phyloP scores from a whole-genome alignment of 2,797 vertebrate species.

The Schizopygopsis malacanthus region DNA sequence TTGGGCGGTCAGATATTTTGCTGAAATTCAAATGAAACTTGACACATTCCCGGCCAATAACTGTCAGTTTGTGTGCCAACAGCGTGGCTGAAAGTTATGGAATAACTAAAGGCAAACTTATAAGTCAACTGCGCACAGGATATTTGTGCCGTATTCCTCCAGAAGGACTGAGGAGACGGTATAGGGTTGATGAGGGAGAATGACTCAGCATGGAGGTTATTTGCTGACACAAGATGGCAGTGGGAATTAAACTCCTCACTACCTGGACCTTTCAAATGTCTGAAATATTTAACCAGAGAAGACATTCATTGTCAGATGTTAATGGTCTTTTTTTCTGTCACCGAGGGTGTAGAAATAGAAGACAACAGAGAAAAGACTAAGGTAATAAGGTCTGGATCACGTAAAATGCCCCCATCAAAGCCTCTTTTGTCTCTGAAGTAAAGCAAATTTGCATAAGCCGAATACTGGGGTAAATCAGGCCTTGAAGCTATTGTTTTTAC shows the following conservation, averaged over 20 bases:
- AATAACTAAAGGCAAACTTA: conserved; percentile 16
- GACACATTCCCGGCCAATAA: neutral
- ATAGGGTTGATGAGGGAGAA: conserved; percentile 43
- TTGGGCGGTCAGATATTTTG: neutral
- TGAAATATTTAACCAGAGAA: conserved; percentile 47
- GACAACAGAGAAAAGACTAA: conserved; percentile 20
- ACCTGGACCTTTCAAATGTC: conserved; percentile 35
- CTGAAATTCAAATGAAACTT: conserved; percentile 7
- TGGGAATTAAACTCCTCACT: conserved; percentile 39
- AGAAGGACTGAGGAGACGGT: conserved; percentile 30
- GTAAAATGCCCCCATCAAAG: conserved; percentile 27
- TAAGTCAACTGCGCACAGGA: neutral
- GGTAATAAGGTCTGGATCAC: conserved; percentile 17
- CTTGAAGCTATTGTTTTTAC: conserved; percentile 19
- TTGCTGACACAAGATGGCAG: conserved; percentile 42
- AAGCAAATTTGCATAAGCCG: conserved; percentile 18
- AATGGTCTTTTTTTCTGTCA: conserved; percentile 30
- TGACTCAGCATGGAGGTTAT: conserved; percentile 41
- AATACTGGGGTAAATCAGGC: conserved; percentile 12
- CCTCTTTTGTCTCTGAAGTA: conserved; percentile 23
- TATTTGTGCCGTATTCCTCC: conserved; percentile 43
- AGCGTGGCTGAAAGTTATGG: neutral
- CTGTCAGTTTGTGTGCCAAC: neutral
- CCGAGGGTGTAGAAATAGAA: conserved; percentile 31
- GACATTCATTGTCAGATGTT: conserved; percentile 51